phyloP scores from a whole-genome alignment of 2,888 invertebrate genomes.

The Allophyes oxyacanthae region DNA sequence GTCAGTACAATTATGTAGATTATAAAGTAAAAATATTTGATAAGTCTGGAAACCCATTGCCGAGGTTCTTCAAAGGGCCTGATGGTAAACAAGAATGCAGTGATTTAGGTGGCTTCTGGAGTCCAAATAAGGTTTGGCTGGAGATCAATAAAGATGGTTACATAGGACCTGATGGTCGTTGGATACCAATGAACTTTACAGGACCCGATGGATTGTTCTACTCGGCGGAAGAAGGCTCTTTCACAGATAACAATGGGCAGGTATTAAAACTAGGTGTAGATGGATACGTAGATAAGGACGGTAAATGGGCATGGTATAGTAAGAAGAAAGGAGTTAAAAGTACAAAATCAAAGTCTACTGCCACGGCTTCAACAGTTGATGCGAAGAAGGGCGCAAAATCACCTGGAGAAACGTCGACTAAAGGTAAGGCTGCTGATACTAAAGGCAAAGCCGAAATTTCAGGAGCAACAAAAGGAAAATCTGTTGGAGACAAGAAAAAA shows the following conservation, averaged over 20 bases:
- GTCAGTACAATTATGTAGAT: constrained; percentile 81
- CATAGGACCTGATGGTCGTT: constrained; percentile 81
- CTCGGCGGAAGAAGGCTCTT: constrained; percentile 79
- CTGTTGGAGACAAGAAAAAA: constrained; percentile 50
- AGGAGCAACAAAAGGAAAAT: constrained; percentile 31
- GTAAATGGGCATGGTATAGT: constrained; percentile 80
- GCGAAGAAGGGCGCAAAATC: constrained; percentile 49
- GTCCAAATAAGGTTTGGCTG: constrained; percentile 73
- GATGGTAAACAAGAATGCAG: constrained; percentile 83
- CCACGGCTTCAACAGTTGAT: constrained; percentile 54
- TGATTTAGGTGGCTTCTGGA: constrained; percentile 85
- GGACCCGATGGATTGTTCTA: constrained; percentile 83
- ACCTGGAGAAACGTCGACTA: constrained; percentile 25
- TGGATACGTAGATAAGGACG: constrained; percentile 81
- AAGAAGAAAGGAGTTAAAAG: constrained; percentile 47
- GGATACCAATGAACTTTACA: constrained; percentile 81
- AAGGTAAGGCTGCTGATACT: constrained; percentile 36
- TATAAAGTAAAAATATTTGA: constrained; percentile 82
- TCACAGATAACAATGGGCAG: constrained; percentile 71
- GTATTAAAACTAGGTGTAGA: constrained; percentile 78
- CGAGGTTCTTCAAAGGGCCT: constrained; percentile 81
- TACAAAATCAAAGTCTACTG: constrained; percentile 61
- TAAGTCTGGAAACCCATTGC: constrained; percentile 79
- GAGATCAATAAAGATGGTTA: constrained; percentile 85
- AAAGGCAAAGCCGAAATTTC: constrained; percentile 10